Evolutionary conservation across 2,888 invertebrate genomes (phyloP), one percentile per base, ranked within the genome.

Genomic region (Torymus texanus): DNA sequence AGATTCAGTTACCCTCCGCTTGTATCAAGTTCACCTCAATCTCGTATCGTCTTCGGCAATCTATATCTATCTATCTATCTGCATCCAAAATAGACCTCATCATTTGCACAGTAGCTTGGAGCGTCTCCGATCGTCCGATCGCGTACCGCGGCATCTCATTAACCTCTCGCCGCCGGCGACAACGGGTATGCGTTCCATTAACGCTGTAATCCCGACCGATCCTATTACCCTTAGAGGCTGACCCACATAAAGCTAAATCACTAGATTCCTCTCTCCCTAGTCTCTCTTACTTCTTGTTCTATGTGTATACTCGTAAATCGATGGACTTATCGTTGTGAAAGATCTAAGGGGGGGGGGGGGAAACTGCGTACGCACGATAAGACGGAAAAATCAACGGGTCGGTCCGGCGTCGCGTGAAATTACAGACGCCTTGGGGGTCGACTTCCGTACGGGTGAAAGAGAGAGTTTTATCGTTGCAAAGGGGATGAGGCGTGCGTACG

Each of bases 341-440:
- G 12, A 24, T 66, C 66, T 67, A 18, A 66, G 63, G 29, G 53
- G 24, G 16, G n/a, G 14, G 18, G 10, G 13, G 21, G 14, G 16
- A n/a, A n/a, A n/a, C n/a, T 8, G 4, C 14, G 2, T 12, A 21
- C 16, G 51, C 24, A 24, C 58, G 75, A 75, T 75, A 75, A 51
- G 51, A 51, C 67, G 61, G 59, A 75, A 68, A 74, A 63, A 50
- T 76, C 76, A 70, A 63, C 62, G 21, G 24, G 56, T 5, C 29
- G 29, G 56, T 62, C 70, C 70, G 70, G 63, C 63, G 76, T 55
- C 70, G 76, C 70, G 70, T 76, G 59, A 76, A 68, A 76, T 76
- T 75, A 41, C 51, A 16, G 58, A 29, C 29, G 29, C 29, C 21
- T 1, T 11, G 14, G 13, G 13, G 67, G 5, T 11, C 29, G 29